Conservation (phyloP, 1,140 invertebrate species). For the Elymnias hypermnestra region DNA sequence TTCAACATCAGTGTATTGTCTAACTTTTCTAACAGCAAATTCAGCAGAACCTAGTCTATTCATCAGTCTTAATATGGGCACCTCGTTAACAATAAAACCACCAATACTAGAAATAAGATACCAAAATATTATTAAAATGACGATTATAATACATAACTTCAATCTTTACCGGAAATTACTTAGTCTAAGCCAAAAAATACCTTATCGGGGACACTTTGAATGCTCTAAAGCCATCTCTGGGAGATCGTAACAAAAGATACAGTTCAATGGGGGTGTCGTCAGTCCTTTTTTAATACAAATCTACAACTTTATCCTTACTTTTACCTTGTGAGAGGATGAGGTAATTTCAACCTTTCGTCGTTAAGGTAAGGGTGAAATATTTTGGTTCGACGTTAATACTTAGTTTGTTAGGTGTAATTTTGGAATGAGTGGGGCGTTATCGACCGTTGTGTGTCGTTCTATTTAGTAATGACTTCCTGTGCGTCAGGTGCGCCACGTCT, state of each 20-base stretch:
- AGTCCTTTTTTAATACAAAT: conserved; percentile 55
- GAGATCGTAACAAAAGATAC: conserved; percentile 65
- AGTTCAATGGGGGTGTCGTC: conserved; percentile 49
- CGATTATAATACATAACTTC: conserved; percentile 9
- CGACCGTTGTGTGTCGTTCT: conserved; percentile 61
- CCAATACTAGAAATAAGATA: no score
- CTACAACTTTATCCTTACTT: conserved; percentile 26
- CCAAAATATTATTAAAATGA: no score
- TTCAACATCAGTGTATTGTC: no score
- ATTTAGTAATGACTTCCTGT: conserved; percentile 73
- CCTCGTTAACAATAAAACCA: no score
- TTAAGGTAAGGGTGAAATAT: conserved; percentile 16
- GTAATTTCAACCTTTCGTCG: conserved; percentile 19
- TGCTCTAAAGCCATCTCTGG: conserved; percentile 46
- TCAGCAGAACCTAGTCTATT: no score
- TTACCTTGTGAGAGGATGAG: not conserved
- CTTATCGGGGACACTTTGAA: conserved; percentile 46
- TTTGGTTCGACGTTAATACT: conserved; percentile 10
- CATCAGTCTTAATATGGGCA: no score
- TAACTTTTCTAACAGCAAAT: no score
- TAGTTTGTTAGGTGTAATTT: conserved; percentile 50
- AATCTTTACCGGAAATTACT: conserved; percentile 40
- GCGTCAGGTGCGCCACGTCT: conserved; percentile 59
- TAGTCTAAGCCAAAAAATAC: conserved; percentile 39
- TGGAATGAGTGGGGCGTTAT: conserved; percentile 57